These are phyloP conservation scores for Campylomormyrus tamandua DNA, from an alignment of 2,113 vertebrate species.

Conservation along the genomic window DNA sequence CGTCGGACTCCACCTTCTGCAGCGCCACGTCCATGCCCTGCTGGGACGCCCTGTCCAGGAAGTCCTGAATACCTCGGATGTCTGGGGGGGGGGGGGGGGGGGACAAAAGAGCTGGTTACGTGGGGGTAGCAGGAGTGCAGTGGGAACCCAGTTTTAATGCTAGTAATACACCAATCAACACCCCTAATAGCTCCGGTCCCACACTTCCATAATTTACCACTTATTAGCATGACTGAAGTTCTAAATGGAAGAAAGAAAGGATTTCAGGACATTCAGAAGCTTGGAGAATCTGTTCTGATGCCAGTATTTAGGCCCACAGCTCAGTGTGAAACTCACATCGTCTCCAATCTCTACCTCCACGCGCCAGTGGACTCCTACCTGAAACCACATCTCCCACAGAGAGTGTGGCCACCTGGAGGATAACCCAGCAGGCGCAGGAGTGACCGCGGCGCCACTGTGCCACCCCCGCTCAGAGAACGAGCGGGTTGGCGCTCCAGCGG, in stretches of 20 bases:
- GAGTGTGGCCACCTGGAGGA: not conserved
- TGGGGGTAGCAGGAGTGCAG: not conserved
- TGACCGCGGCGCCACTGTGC: not conserved
- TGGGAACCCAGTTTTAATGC: not conserved
- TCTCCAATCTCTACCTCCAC: not conserved
- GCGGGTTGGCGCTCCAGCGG: not conserved
- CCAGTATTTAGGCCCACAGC: not conserved
- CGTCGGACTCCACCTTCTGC: conserved; percentile 96
- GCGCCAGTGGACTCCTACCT: not conserved
- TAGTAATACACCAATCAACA: not conserved
- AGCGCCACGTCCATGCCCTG: conserved; percentile 98
- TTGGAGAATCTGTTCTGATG: not conserved
- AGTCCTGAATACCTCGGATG: conserved; percentile 96
- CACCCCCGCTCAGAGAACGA: not conserved
- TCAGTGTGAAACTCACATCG: not conserved
- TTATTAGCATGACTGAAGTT: not conserved
- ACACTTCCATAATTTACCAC: not conserved
- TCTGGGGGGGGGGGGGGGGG: conserved; percentile 57
- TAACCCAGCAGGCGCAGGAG: not conserved
- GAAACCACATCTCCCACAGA: not conserved
- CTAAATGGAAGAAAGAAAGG: not conserved
- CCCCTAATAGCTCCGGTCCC: not conserved
- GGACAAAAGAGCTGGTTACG: not conserved
- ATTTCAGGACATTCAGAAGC: not conserved
- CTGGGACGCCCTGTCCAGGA: conserved; percentile 91